These are phyloP conservation scores for Cricetomys ansorgei DNA, from an alignment of 2,113 vertebrate genomes.

Conservation along the genomic window DNA sequence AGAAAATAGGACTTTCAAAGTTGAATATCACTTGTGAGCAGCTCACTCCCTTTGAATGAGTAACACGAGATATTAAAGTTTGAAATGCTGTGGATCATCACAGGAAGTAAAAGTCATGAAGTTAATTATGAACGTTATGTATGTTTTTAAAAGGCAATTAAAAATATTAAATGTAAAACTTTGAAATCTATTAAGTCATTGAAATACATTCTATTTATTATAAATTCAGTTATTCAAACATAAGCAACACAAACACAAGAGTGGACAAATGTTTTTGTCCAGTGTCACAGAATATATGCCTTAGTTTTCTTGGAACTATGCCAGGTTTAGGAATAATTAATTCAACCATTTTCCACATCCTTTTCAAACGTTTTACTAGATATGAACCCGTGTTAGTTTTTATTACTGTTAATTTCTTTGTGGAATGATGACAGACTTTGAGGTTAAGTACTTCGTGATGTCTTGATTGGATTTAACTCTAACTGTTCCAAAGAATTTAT, in stretches of 20 bases:
- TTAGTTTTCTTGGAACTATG: not conserved
- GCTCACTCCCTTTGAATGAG: conserved; percentile 57
- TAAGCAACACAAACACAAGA: not conserved
- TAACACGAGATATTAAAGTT: conserved; percentile 41
- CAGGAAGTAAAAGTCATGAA: conserved; percentile 37
- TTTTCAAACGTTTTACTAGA: not conserved
- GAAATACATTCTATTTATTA: not conserved
- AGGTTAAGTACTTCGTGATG: not conserved
- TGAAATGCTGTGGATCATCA: conserved; percentile 56
- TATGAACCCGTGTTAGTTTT: not conserved
- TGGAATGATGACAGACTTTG: not conserved
- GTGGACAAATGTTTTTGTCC: not conserved
- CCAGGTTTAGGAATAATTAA: not conserved
- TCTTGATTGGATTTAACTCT: not conserved
- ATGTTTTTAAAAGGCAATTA: not conserved
- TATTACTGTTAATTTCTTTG: conserved; percentile 9
- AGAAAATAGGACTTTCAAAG: conserved; percentile 10
- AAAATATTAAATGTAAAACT: not conserved
- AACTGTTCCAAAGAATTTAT: not conserved
- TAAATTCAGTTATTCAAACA: not conserved
- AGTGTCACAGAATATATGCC: not conserved
- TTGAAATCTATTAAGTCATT: not conserved
- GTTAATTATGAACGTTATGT: conserved; percentile 32
- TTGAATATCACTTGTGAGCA: not conserved
- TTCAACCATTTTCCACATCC: not conserved